These are phyloP conservation scores for Upupa epops DNA, from an alignment of 2,113 vertebrate species.

Conservation along the genomic window DNA sequence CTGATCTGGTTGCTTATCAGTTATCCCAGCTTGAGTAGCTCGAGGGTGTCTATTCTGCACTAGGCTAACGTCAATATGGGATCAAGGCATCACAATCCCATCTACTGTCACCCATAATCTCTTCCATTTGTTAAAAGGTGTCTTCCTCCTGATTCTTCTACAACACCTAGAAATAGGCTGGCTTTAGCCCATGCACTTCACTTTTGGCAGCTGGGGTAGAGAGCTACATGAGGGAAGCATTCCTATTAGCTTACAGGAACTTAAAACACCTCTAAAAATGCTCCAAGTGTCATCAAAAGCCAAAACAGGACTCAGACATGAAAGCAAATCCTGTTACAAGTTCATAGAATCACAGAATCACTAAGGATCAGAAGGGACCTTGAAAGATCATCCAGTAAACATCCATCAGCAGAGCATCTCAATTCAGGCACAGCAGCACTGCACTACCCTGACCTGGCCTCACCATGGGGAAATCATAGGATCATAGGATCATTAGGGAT, in stretches of 20 bases:
- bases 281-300: not conserved
- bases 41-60: not conserved
- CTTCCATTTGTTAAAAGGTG: not conserved
- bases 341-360: too few species aligned
- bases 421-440: not conserved
- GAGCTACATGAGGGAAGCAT: not conserved
- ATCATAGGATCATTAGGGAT: too few species aligned
- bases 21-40: conserved; percentile 40
- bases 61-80: not conserved
- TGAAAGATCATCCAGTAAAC: too few species aligned
- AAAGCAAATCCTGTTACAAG: too few species aligned
- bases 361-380: too few species aligned
- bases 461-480: not conserved
- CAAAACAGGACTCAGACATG: not conserved
- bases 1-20: conserved; percentile 48
- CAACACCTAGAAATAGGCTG: not conserved
- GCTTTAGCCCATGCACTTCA: not conserved
- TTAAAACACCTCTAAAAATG: not conserved
- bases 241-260: not conserved
- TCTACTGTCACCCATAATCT: not conserved
- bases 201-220: not conserved
- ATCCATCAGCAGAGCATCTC: not conserved
- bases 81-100: conserved; percentile 15
- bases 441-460: too few species aligned
- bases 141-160: not conserved